A percentile compares a stretch with the other conserved stretches of the same genome.
These are phyloP conservation scores for Arvicanthis niloticus DNA, from an alignment of 2,113 vertebrate genomes.

Conservation along the genomic window DNA sequence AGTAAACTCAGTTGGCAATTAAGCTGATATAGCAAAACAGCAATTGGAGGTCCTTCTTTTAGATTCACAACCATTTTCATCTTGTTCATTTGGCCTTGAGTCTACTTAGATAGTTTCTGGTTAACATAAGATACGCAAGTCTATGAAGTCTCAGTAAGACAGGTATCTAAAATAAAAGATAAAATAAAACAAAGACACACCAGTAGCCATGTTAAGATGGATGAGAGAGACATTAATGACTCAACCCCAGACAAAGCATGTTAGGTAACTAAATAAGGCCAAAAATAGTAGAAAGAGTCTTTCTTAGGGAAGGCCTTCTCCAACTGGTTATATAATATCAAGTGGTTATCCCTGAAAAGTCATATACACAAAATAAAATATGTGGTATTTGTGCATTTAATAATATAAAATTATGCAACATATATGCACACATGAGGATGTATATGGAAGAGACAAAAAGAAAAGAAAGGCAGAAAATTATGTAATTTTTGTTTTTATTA, in stretches of 20 bases:
- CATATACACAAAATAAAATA: not conserved
- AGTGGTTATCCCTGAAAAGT: not conserved
- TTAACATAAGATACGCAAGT: not conserved
- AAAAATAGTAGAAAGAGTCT: not conserved
- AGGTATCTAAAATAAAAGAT: not conserved
- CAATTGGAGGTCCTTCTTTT: not conserved
- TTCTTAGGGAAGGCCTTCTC: not conserved
- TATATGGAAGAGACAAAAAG: not conserved
- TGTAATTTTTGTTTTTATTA: not conserved
- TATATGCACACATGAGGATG: not conserved
- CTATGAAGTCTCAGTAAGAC: not conserved
- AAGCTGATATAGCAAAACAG: not conserved
- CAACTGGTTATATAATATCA: not conserved
- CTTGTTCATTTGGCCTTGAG: too few species aligned
- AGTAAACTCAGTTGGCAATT: not conserved
- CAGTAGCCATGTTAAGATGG: not conserved
- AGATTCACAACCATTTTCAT: not conserved
- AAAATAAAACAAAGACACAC: not conserved
- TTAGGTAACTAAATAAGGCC: not conserved
- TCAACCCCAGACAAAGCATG: not conserved
- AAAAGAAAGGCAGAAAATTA: not conserved
- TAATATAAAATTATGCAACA: not conserved
- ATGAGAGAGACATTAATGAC: not conserved
- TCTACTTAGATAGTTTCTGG: not conserved
- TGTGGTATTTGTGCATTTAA: not conserved